These are phyloP conservation scores for Hephaestus fuliginosus DNA, from an alignment of 2,797 vertebrate genomes.

Conservation along the genomic window DNA sequence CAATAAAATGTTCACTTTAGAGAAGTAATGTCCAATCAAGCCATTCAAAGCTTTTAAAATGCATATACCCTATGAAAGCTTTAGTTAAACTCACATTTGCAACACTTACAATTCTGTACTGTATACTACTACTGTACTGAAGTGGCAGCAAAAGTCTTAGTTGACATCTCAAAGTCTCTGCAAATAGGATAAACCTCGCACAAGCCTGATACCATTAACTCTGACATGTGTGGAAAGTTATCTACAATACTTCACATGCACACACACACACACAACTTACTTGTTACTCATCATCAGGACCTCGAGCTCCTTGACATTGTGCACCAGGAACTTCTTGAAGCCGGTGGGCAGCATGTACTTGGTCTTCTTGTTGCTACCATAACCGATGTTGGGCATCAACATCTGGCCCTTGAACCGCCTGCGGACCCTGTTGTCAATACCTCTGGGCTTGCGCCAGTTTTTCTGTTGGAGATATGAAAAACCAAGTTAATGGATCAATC, in stretches of 20 bases:
- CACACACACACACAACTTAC: constrained; percentile 82
- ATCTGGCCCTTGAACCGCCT: constrained; percentile 99
- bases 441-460: constrained; percentile 99
- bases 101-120: neutral
- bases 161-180: neutral
- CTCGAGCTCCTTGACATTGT: constrained; percentile 97
- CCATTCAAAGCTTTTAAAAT: neutral
- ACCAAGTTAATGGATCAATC: fast-evolving
- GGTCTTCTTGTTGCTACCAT: constrained; percentile 98
- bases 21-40: neutral
- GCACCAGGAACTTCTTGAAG: constrained; percentile 97
- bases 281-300: constrained; percentile 99
- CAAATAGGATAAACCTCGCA: neutral
- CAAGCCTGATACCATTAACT: neutral
- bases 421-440: constrained; percentile 98
- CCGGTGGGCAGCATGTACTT: constrained; percentile 97
- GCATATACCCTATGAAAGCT: neutral
- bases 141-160: neutral
- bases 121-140: neutral
- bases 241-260: no score
- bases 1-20: neutral
- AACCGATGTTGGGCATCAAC: constrained; percentile 99
- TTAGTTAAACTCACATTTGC: neutral
- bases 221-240: no score
- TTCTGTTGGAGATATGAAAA: constrained; percentile 79